Evolutionary conservation across 2,113 vertebrate species (phyloP), one percentile per base, ranked within the genome.

Genomic region (Rhodinocichla rosea): DNA sequence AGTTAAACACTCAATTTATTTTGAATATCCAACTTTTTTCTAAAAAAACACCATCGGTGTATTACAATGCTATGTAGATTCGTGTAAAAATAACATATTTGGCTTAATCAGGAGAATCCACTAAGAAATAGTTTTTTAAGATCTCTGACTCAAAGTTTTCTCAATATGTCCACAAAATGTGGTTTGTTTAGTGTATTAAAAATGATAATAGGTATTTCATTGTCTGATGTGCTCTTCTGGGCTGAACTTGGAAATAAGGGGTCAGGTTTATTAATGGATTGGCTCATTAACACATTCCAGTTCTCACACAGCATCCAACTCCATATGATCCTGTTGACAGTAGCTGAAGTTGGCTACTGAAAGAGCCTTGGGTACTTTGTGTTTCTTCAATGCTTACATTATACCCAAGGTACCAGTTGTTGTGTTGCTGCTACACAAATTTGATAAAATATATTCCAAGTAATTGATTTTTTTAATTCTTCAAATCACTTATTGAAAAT

Each of bases 11-110:
- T 49, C 6, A 7, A 28, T 30, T 5, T 44, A n/a, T 37, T 89
- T 81, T 50, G 18, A 69, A 23, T 59, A 15, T 30, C 20, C 10
- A 15, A 4, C 3, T 42, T 39, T 39, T 60, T 39, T 27, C 33
- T 15, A 22, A 64, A 15, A 35, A 35, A 24, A 1, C 39, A 39
- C 39, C 15, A 9, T 18, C 12, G 10, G 8, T 56, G 1, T 47
- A 24, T 68, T 79, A 32, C 42, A 8, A 1, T 44, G 7, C 37
- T 85, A 5, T 0, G 6, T n/a, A 64, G 28, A 39, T 68, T 33
- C 1, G 1, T n/a, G 17, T 52, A 9, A 47, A 88, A 88, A 40
- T 32, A 49, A 26, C 3, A 0, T 21, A 3, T 19, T 85, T 8
- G 35, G 15, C 83, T 80, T 70, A 39, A 39, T 69, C 33, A 73